These are phyloP conservation scores for Alcis repandata DNA, from an alignment of 2,888 invertebrate species.

Conservation along the genomic window DNA sequence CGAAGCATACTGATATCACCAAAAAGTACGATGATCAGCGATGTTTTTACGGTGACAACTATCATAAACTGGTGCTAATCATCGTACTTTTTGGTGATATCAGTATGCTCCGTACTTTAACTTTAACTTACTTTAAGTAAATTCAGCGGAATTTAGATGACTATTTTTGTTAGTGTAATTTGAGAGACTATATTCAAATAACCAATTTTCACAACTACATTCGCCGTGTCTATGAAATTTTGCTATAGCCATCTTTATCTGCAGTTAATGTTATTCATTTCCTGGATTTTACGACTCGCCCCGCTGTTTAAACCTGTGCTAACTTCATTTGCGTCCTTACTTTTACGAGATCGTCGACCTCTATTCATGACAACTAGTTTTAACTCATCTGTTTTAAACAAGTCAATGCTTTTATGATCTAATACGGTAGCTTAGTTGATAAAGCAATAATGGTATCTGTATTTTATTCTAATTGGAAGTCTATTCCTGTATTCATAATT, in stretches of 20 bases:
- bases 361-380: background rate
- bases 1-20: too few relatives aligned
- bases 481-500: too few relatives aligned
- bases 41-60: too few relatives aligned
- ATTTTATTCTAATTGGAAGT: too few relatives aligned
- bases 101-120: too few relatives aligned
- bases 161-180: too few relatives aligned
- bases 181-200: background rate
- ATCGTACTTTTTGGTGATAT: too few relatives aligned
- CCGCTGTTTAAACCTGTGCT: slow-evolving; percentile 8
- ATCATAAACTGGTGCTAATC: too few relatives aligned
- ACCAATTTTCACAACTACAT: background rate
- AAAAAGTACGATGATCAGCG: too few relatives aligned
- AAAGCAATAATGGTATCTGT: too few relatives aligned
- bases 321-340: slow-evolving; percentile 6
- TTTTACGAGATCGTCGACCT: slow-evolving; percentile 11
- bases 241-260: slow-evolving; percentile 1
- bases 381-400: background rate
- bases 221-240: slow-evolving; percentile 8
- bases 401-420: background rate
- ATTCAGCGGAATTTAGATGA: too few relatives aligned
- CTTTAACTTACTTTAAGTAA: too few relatives aligned
- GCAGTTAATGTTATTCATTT: slow-evolving; percentile 9
- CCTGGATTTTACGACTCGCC: slow-evolving; percentile 5
- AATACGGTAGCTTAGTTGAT: background rate